Conservation (phyloP, 1,140 invertebrate genomes). For the Aphelinus atriplicis region DNA sequence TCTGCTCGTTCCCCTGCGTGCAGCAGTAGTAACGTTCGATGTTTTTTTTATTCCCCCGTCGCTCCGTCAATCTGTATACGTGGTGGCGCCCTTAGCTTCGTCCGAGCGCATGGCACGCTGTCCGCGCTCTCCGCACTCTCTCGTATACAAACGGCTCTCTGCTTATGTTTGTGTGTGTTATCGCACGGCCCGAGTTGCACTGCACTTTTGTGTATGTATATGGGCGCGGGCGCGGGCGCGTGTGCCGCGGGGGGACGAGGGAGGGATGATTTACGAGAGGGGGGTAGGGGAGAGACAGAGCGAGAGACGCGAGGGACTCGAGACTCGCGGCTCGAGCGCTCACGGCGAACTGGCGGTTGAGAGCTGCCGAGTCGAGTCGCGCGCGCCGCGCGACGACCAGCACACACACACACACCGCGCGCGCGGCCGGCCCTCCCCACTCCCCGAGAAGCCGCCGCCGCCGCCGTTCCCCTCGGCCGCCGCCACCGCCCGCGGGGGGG, state of each 20-base stretch:
- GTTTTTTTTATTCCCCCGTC: too few relatives aligned
- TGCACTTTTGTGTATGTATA: not conserved
- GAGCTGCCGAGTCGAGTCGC: conserved; percentile 44
- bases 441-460: too few relatives aligned
- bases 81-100: conserved; percentile 2
- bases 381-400: not conserved
- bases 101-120: conserved; percentile 25
- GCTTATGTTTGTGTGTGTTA: too few relatives aligned
- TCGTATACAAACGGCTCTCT: too few relatives aligned
- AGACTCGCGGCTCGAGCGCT: conserved; percentile 62
- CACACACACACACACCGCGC: not conserved
- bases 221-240: not conserved
- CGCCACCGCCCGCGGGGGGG: too few relatives aligned
- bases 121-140: not conserved
- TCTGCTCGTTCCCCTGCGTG: not conserved
- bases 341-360: conserved; percentile 64
- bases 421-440: too few relatives aligned
- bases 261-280: too few relatives aligned
- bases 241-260: not conserved
- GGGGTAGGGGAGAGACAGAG: too few relatives aligned
- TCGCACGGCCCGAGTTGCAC: too few relatives aligned
- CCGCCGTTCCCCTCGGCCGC: too few relatives aligned
- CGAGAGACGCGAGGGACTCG: not conserved
- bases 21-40: too few relatives aligned
- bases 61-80: not conserved